These are phyloP conservation scores for Parnassius smintheus DNA, from an alignment of 2,888 invertebrate genomes.

Conservation along the genomic window DNA sequence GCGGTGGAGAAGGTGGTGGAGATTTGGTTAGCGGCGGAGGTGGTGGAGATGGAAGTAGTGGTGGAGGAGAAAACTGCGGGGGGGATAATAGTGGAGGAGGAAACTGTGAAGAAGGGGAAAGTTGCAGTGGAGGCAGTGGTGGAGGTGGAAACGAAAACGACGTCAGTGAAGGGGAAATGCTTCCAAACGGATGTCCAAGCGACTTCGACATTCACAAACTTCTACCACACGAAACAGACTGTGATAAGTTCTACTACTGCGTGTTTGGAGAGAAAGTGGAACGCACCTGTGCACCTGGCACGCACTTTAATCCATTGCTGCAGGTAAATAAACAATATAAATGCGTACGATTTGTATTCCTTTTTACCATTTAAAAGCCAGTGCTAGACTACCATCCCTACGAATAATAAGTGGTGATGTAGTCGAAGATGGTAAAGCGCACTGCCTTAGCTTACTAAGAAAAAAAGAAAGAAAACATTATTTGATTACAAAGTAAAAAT, in stretches of 20 bases:
- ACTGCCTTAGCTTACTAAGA: no score
- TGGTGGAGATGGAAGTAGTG: constrained; percentile 10
- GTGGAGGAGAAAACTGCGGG: background rate
- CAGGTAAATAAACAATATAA: constrained; percentile 17
- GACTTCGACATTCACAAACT: constrained; percentile 38
- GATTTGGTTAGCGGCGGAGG: constrained; percentile 13
- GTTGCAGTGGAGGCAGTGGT: constrained; percentile 13
- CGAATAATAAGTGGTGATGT: no score
- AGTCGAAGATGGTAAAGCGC: no score
- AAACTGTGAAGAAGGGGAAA: background rate
- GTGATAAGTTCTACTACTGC: constrained; percentile 47
- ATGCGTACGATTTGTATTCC: background rate
- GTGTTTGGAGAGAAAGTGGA: constrained; percentile 40
- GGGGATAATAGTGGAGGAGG: no score
- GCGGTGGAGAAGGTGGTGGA: constrained; percentile 16
- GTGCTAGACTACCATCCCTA: no score
- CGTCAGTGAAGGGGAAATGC: constrained; percentile 10
- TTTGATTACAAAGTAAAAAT: no score
- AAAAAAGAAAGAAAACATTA: no score
- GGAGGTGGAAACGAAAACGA: constrained; percentile 18
- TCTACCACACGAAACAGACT: constrained; percentile 44
- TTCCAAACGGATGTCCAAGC: constrained; percentile 44
- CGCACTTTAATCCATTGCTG: constrained; percentile 28
- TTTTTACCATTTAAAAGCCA: background rate
- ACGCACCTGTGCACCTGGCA: constrained; percentile 24